Evolutionary conservation across 2,888 invertebrate species (phyloP), one percentile per base, ranked within the genome.

Genomic region (Pyrrhosoma nymphula): DNA sequence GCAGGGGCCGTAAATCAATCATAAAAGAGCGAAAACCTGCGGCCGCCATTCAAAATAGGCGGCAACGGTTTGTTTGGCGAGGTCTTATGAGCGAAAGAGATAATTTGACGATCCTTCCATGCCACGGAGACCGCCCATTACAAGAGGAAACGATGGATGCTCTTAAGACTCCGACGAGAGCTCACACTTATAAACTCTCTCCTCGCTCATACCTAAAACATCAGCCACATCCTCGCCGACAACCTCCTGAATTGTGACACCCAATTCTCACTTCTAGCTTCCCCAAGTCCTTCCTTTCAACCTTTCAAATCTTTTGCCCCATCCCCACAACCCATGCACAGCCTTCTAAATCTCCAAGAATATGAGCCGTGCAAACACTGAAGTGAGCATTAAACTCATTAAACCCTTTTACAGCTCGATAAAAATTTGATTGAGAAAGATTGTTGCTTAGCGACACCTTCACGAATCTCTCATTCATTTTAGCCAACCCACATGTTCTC

Each of bases 21-120:
- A 82, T 35, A 82, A 82, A 35, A 82, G 30, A 18, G 18, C n/a
- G 82, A 82, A 82, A 16, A 82, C 82, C 30, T 16, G 23, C 12
- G 69, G 26, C 26, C 20, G 12, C 35, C 82, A 82, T 82, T 82
- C 35, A 82, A 82, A 60, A 16, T 14, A 82, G 82, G 82, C 12
- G 82, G 82, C 2, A 82, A 35, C 82, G 82, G 16, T 18, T 82
- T 18, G 82, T 18, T 35, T 14, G 82, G 16, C 30, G 4, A 35
- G 35, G 35, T 14, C 82, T 82, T 35, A 14, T 14, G 82, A 35
- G 14, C 82, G 30, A 82, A 82, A 18, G 82, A 82, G 82, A 35
- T 82, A 82, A 82, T 82, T 82, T 82, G 82, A 82, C 82, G 35
- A 69, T n/a, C 69, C 6, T n/a, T 69, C n/a, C 69, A 23, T n/a